Conservation (phyloP, 2,888 invertebrate genomes). For the Pseudococcus jackbeardsleyi region DNA sequence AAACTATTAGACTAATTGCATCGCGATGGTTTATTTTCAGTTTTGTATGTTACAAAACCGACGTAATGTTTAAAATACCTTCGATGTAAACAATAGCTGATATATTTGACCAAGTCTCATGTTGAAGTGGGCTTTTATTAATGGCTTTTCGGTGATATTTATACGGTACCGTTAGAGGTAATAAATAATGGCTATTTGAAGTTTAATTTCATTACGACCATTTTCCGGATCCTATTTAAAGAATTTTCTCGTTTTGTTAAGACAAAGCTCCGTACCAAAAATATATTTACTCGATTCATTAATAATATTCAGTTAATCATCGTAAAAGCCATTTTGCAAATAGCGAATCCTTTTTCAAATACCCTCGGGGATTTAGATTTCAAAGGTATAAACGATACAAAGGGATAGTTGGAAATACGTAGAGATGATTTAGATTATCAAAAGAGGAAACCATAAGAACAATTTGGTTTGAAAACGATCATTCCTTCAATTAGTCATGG, state of each 20-base stretch:
- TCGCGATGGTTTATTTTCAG: constrained; percentile 6
- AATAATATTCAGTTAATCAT: neutral
- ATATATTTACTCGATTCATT: constrained; percentile 1
- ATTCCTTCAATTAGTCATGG: constrained; percentile 29
- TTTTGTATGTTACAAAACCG: neutral
- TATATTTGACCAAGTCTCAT: neutral
- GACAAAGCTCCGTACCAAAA: neutral
- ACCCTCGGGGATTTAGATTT: neutral
- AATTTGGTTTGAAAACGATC: neutral
- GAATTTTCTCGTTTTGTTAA: neutral
- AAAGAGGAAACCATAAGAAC: constrained; percentile 31
- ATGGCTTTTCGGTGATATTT: neutral
- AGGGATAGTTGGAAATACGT: neutral
- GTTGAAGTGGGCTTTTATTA: constrained; percentile 17
- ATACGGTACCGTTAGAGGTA: neutral
- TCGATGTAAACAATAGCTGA: constrained; percentile 16
- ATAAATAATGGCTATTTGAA: constrained; percentile 9
- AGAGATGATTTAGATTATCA: neutral
- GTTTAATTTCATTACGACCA: constrained; percentile 10
- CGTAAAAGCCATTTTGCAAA: neutral
- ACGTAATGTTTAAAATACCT: constrained; percentile 4
- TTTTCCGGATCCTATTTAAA: neutral
- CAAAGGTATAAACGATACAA: neutral
- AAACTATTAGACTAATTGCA: constrained; percentile 7
- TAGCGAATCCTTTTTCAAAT: neutral